Percentiles rank a stretch among this genome's conserved stretches.
These are phyloP conservation scores for Trogon surrucura DNA, from an alignment of 2,113 vertebrate genomes.

Conservation along the genomic window DNA sequence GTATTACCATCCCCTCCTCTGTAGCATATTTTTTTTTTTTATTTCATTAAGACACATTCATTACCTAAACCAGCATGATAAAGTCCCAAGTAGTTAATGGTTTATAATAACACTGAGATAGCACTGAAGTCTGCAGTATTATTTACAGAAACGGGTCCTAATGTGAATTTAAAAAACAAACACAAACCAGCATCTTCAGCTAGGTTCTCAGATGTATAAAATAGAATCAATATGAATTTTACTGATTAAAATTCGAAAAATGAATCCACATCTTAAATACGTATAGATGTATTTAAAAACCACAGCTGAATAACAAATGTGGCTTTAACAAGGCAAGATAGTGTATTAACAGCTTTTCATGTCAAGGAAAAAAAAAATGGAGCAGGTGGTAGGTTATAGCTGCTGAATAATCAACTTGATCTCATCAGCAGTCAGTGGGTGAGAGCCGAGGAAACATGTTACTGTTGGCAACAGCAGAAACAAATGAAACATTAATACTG, in stretches of 20 bases:
- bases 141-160: not conserved
- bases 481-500: slow-evolving; percentile 1
- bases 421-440: not conserved
- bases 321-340: not conserved
- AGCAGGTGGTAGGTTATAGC: slow-evolving; percentile 47
- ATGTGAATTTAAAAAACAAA: not conserved
- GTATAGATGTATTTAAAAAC: not conserved
- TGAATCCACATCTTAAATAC: not conserved
- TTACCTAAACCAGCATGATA: not conserved
- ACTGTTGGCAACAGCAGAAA: slow-evolving; percentile 55
- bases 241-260: not conserved
- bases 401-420: slow-evolving; percentile 59
- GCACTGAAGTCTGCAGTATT: not conserved
- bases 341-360: not conserved
- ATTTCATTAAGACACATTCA: not conserved
- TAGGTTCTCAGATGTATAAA: not conserved
- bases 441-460: slow-evolving; percentile 35
- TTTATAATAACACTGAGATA: not conserved
- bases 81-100: not conserved
- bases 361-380: not conserved
- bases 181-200: not conserved
- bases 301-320: not conserved
- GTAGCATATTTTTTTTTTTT: not conserved
- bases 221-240: not conserved
- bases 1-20: not conserved